Base-by-base conservation (phyloP, 2,888 invertebrate genomes). In the Arrhopalites spinosus region DNA sequence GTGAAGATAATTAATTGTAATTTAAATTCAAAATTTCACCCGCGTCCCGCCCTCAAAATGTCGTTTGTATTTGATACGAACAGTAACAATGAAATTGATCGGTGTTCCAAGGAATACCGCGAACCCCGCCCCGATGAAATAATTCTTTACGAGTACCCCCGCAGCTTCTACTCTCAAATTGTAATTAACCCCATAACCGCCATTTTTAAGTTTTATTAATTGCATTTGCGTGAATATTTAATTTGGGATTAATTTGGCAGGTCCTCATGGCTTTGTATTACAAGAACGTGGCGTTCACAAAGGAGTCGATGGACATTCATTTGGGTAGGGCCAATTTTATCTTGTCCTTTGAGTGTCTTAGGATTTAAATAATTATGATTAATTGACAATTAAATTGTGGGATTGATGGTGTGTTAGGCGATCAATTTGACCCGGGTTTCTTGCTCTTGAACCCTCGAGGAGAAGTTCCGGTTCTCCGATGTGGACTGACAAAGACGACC, bases 401-500 rank as follows among this genome's bases (percentile, higher is more conserved):
- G n/a, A n/a, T 50, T 8, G 3, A 50, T 50, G n/a, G 50, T 50
- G 50, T 15, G 17, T 50, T 50, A 68, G 90, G 90, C 15, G 91
- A 91, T 85, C 92, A 92, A 83, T 92, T 91, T 85, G 89, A 91
- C 59, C 87, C 89, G 17, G 91, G 91, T 91, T 93, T 91, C 84
- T 85, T 93, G 30, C 89, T 90, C 84, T 86, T 93, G 30, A 93
- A 92, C 85, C 91, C 92, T 36, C 88, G 90, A 81, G 92, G 91
- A 13, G 92, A 92, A 87, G 91, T 93, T 8, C 93, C 92, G 25
- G 91, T 92, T 0, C 86, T 93, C 1, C 90, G 91, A 86, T 90
- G 92, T 83, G 90, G 90, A 30, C 43, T 53, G 0, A 47, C 45
- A 8, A 23, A 74, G 23, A 43, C 36, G 15, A 59, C 27, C 50